Base-by-base conservation (phyloP, 1,140 invertebrate genomes). In the Zeugodacus cucurbitae region DNA sequence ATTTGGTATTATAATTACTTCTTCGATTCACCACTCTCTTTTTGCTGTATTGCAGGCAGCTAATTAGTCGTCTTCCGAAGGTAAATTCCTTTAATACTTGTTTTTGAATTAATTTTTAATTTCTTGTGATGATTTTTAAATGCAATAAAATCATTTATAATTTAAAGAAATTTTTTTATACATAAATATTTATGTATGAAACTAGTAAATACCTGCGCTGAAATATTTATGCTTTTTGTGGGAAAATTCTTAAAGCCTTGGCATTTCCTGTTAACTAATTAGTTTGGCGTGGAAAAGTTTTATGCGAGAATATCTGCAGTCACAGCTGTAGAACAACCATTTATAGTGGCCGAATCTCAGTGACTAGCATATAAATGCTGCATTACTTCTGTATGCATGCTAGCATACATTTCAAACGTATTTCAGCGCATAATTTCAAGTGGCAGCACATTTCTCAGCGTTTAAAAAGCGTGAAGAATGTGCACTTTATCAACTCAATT, bases 221-320 rank as follows among this genome's bases (percentile, higher is more conserved):
- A 74, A 41, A 41, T 74, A 74, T 41, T 74, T 74, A 20, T 74
- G 70, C 70, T 34, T 74, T 41, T 74, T 44, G 37, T 74, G 70
- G 20, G 32, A 74, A 74, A 74, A 74, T 41, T 74, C 70, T 44
- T 26, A 74, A 74, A 67, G 37, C 70, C 17, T 41, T 74, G 37
- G 70, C 70, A 74, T n/a, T 74, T 74, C 70, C 70, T 37, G 70
- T 22, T 37, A 74, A 74, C 70, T 74, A 74, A 74, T 74, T 74
- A 74, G 70, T 74, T 54, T 37, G 37, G 34, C 70, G 34, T 74
- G 70, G 37, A 74, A 74, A 74, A 41, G 41, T 74, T 67, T 41
- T 44, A 74, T 74, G 37, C 70, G 70, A 5, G 70, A 74, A 41
- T 37, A 22, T 74, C 70, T n/a, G n/a, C 37, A 44, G 70, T 22